A percentile compares a stretch with the other conserved stretches of the same genome.
These are phyloP conservation scores for Tachyglossus aculeatus DNA, from an alignment of 2,797 vertebrate genomes.

Conservation along the genomic window DNA sequence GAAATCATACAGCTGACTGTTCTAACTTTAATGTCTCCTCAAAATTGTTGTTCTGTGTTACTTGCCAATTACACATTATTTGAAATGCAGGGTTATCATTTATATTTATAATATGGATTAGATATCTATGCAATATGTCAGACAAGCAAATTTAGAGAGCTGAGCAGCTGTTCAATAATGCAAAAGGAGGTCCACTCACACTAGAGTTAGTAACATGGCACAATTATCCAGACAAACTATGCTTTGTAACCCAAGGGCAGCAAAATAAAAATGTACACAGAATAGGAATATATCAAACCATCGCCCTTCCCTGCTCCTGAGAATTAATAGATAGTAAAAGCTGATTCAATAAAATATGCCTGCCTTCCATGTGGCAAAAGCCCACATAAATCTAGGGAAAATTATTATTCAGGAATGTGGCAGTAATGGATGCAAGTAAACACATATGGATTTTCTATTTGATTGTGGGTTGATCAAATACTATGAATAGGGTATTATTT, in stretches of 20 bases:
- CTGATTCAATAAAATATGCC: background rate
- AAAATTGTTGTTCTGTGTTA: slow-evolving; percentile 57
- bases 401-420: too few species aligned
- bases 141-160: slow-evolving; percentile 64
- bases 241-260: slow-evolving; percentile 49
- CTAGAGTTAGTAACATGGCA: slow-evolving; percentile 61
- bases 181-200: slow-evolving; percentile 69
- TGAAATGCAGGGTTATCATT: slow-evolving; percentile 65
- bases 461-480: background rate
- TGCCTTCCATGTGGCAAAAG: background rate
- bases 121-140: slow-evolving; percentile 69
- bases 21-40: slow-evolving; percentile 64
- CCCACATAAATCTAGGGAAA: background rate
- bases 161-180: slow-evolving; percentile 73
- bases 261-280: slow-evolving; percentile 32
- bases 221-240: slow-evolving; percentile 49
- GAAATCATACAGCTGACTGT: slow-evolving; percentile 9
- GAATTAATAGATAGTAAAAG: background rate
- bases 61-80: slow-evolving; percentile 61
- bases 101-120: slow-evolving; percentile 76
- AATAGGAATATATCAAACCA: slow-evolving; percentile 33
- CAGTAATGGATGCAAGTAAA: background rate
- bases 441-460: background rate
- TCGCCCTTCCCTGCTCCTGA: background rate
- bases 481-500: background rate